phyloP scores from a whole-genome alignment of 2,888 invertebrate species.

The Drosophila crucigera region DNA sequence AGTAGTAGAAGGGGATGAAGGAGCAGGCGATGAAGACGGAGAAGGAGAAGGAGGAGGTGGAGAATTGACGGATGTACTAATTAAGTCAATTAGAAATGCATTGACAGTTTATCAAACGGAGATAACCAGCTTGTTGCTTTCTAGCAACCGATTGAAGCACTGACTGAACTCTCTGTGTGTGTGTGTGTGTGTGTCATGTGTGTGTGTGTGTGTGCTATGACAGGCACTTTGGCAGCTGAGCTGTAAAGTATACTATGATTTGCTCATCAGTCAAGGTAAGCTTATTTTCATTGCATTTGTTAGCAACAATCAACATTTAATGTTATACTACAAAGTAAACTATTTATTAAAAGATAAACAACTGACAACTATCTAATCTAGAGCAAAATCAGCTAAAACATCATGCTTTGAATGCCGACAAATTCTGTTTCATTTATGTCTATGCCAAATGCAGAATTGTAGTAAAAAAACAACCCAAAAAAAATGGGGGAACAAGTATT shows the following conservation, averaged over 20 bases:
- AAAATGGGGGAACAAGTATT: not conserved
- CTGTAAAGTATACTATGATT: constrained; percentile 1
- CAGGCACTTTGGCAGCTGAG: not conserved
- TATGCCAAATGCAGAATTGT: not conserved
- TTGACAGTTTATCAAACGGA: constrained; percentile 46
- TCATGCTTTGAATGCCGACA: no score
- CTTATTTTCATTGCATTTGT: not conserved
- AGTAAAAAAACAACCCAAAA: not conserved
- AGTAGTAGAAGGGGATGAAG: not conserved
- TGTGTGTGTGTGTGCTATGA: not conserved
- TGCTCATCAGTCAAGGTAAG: not conserved
- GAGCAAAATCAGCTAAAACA: not conserved
- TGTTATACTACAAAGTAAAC: not conserved
- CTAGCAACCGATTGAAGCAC: not conserved
- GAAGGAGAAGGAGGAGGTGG: not conserved
- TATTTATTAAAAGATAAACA: not conserved
- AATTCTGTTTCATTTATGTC: not conserved
- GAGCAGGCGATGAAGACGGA: not conserved
- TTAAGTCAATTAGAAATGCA: constrained; percentile 61
- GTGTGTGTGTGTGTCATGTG: no score
- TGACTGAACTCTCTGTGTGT: not conserved
- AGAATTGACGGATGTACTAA: constrained; percentile 25
- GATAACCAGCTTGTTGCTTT: constrained; percentile 44
- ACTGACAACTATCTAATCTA: not conserved
- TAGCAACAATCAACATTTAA: not conserved